Conservation (phyloP, 1,140 invertebrate species). For the Sminthurinus signatus region DNA sequence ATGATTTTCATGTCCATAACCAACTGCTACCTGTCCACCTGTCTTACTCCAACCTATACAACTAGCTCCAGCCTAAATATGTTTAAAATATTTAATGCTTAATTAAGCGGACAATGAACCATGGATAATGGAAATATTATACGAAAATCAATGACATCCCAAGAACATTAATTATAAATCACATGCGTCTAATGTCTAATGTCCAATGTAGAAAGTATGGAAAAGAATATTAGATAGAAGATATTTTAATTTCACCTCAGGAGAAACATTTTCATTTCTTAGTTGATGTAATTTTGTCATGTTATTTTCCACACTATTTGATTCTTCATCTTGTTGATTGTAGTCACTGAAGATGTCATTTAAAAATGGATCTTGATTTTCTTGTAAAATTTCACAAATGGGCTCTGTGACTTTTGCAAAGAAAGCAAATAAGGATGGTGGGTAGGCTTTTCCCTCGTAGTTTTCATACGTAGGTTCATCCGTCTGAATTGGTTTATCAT, state of each 20-base stretch:
- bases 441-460: conserved; percentile 17
- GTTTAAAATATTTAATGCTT: too few species aligned
- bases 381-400: conserved; percentile 22
- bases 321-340: conserved; percentile 2
- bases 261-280: conserved; percentile 10
- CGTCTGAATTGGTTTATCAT: conserved; percentile 3
- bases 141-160: too few species aligned
- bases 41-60: conserved; percentile 30
- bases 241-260: conserved; percentile 16
- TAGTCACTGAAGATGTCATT: conserved; percentile 18
- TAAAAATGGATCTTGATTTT: conserved; percentile 25
- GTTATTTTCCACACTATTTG: background rate
- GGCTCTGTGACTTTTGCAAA: conserved; percentile 33
- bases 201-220: too few species aligned
- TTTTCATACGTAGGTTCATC: background rate
- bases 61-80: conserved; percentile 3
- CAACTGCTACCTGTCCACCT: conserved; percentile 37
- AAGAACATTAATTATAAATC: too few species aligned
- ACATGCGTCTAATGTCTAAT: too few species aligned
- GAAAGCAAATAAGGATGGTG: conserved; percentile 35
- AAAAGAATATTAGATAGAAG: too few species aligned
- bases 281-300: conserved; percentile 21
- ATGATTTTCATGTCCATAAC: conserved; percentile 18
- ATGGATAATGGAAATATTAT: too few species aligned
- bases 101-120: too few species aligned